Evolutionary conservation across 2,888 invertebrate genomes (phyloP).

Genomic region (Heliconius ethilla): DNA sequence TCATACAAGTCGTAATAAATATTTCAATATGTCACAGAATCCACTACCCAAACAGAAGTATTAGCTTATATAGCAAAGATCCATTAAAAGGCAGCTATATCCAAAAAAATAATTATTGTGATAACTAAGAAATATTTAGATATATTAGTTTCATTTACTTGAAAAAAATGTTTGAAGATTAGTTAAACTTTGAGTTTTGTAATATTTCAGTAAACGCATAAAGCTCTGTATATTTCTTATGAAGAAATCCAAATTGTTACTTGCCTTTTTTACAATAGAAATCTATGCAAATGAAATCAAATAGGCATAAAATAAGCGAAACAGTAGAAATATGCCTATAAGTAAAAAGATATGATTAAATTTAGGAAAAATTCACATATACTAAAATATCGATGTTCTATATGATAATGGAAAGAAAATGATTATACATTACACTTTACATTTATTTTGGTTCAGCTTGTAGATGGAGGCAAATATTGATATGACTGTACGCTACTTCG

Average conservation of each 20-base stretch:
- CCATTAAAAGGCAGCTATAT: neutral
- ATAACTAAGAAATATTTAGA: neutral
- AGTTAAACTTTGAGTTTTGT: neutral
- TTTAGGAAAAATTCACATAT: neutral
- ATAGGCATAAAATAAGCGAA: neutral
- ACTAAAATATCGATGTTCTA: neutral
- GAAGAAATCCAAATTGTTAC: neutral
- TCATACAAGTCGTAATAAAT: neutral
- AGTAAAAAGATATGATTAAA: constrained; percentile 10
- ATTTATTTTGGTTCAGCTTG: constrained; percentile 13
- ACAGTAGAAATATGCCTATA: neutral
- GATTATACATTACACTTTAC: neutral
- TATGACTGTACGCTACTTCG: constrained; percentile 40
- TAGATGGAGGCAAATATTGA: constrained; percentile 36
- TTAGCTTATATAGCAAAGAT: neutral
- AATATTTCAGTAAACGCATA: neutral
- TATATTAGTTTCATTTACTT: neutral
- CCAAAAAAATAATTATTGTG: neutral
- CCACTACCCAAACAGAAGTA: neutral
- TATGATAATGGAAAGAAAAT: neutral
- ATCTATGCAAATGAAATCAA: neutral
- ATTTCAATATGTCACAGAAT: neutral
- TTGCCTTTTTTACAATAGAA: neutral
- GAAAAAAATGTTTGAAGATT: neutral
- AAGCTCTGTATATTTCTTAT: neutral